These are phyloP conservation scores for Vicugna pacos DNA, from an alignment of 2,113 vertebrate species.

Conservation along the genomic window DNA sequence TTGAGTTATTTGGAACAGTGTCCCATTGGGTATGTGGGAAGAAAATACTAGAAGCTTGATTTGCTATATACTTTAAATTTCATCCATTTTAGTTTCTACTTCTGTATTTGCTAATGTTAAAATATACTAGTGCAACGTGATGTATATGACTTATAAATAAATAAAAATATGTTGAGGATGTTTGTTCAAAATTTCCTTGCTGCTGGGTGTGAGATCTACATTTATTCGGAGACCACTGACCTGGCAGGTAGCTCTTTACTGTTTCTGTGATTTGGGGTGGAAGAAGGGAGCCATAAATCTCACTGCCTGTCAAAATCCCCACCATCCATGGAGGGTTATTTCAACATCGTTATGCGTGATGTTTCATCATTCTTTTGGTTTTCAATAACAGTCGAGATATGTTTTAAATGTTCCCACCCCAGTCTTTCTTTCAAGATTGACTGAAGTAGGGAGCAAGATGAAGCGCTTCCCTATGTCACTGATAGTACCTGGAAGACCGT, in stretches of 20 bases:
- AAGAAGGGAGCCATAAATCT: constrained; percentile 30
- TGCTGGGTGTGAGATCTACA: neutral
- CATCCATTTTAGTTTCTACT: neutral
- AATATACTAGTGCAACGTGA: neutral
- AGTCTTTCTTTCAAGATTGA: constrained; percentile 48
- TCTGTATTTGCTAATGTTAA: neutral
- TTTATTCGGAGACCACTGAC: neutral
- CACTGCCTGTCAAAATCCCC: neutral
- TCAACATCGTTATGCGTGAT: constrained; percentile 1
- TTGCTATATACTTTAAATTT: constrained; percentile 34
- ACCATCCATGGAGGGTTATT: constrained; percentile 32
- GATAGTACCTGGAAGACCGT: neutral
- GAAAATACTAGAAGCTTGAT: constrained; percentile 28
- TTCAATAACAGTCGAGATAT: constrained; percentile 13
- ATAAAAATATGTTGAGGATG: neutral
- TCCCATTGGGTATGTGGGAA: neutral
- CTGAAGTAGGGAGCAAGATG: neutral
- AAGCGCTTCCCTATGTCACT: neutral
- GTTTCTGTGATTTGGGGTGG: constrained; percentile 31
- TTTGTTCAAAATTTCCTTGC: neutral
- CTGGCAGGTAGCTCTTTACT: neutral
- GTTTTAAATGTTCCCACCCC: constrained; percentile 32
- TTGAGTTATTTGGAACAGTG: constrained; percentile 15
- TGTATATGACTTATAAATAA: neutral
- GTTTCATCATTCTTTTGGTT: constrained; percentile 39